Conservation (phyloP, 1,140 invertebrate genomes). For the Pomacea maculata region DNA sequence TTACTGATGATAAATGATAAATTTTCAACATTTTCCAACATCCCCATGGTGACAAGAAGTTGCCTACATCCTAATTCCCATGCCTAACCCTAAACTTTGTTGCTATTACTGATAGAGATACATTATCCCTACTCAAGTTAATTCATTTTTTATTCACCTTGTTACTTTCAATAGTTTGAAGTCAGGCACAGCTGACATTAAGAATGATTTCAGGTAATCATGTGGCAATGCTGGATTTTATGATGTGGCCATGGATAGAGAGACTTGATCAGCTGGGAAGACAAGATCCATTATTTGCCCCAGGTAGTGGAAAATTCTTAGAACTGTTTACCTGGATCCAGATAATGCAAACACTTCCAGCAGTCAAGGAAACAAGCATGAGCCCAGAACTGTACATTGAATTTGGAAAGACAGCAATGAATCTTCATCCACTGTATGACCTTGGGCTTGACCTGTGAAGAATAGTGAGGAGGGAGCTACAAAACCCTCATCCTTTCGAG, state of each 20-base stretch:
- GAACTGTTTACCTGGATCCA: constrained; percentile 21
- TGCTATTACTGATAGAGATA: neutral
- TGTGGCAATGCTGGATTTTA: constrained; percentile 37
- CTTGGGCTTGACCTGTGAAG: too few species aligned
- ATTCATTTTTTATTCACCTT: neutral
- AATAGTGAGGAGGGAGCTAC: too few species aligned
- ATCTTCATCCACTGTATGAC: too few species aligned
- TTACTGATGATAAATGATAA: too few species aligned
- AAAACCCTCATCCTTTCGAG: too few species aligned
- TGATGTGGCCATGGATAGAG: constrained; percentile 54
- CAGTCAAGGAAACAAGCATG: constrained; percentile 17
- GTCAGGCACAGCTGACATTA: too few species aligned
- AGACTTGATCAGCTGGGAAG: constrained; percentile 20
- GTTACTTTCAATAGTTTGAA: too few species aligned
- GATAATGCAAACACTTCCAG: constrained; percentile 18
- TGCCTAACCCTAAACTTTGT: neutral
- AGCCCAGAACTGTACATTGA: too few species aligned
- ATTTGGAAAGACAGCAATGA: too few species aligned
- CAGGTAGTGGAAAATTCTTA: constrained; percentile 9
- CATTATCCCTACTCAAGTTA: neutral
- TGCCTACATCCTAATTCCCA: neutral
- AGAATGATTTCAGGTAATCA: constrained; percentile 17
- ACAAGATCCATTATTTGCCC: neutral
- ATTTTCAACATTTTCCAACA: too few species aligned
- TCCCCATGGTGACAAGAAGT: neutral